A percentile compares a stretch with the other conserved stretches of the same genome.
Evolutionary conservation across 23 tunicate species (phyloP).

Genomic region (Styela plicata): DNA sequence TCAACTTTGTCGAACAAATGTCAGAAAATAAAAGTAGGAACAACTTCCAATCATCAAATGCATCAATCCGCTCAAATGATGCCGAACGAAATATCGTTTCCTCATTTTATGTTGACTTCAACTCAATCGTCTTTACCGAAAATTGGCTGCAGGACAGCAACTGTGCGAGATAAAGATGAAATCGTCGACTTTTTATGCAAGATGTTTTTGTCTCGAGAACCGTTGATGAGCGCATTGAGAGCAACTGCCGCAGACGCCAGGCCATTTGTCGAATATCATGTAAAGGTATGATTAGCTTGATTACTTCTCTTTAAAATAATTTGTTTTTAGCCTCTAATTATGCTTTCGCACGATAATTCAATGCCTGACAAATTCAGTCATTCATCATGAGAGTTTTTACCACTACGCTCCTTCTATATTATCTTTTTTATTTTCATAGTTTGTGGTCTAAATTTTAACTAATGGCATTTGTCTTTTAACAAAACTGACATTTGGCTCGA

Average conservation of each 20-base stretch:
- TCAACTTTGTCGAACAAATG: neutral
- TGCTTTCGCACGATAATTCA: too few species aligned
- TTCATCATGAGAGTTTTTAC: too few species aligned
- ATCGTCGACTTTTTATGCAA: slow-evolving; percentile 61
- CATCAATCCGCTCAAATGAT: neutral
- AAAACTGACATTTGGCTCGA: too few species aligned
- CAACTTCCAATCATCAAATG: neutral
- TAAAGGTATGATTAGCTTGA: slow-evolving; percentile 56
- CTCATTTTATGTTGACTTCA: neutral
- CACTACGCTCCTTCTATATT: too few species aligned
- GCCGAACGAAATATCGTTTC: neutral
- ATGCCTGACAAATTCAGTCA: too few species aligned
- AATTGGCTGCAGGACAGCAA: slow-evolving; percentile 5
- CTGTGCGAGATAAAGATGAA: slow-evolving; percentile 32
- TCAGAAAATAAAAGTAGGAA: neutral
- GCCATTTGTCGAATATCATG: slow-evolving; percentile 47
- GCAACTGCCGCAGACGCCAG: slow-evolving; percentile 51
- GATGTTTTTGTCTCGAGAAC: slow-evolving; percentile 62
- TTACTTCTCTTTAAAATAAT: too few species aligned
- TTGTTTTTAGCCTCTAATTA: too few species aligned
- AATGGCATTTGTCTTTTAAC: too few species aligned
- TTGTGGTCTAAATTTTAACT: too few species aligned
- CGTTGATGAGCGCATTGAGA: slow-evolving; percentile 50
- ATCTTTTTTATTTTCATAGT: too few species aligned
- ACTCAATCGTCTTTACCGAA: neutral